Base-by-base conservation (phyloP, 1,140 invertebrate species). In the Marisa cornuarietis region DNA sequence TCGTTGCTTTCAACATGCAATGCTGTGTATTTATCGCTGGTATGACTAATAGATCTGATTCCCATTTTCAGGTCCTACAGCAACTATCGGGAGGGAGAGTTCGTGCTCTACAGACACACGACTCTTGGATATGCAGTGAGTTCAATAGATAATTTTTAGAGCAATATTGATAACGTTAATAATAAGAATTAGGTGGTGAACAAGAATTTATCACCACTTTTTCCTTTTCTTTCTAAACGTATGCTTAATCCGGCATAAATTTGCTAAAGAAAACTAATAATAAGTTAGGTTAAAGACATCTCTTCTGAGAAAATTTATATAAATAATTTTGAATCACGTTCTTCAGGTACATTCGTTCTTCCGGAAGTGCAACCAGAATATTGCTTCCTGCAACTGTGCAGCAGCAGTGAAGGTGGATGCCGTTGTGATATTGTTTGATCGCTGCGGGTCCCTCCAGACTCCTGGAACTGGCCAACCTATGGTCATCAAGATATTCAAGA, bases 341-440 rank as follows among this genome's bases (percentile, higher is more conserved):
- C 79, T 58, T 18, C 54, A 83, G 82, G 84, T 83, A 3, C 81
- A 83, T 71, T 26, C 73, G 1, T 84, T 84, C 78, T 83, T 80
- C 49, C 82, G 83, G 22, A 79, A 54, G n/a, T 87, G 86, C 71
- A 82, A 83, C 76, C 54, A 69, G 0, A 61, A 77, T 24, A 61
- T 76, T 52, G 83, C 86, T 20, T 79, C 87, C 58, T 90, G 88
- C 78, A 90, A 88, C 82, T 89, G 87, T 83, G 88, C 83, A 20
- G 84, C 86, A 31, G 87, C 85, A 20, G 83, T 87, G 22, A 82
- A 76, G 26, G 81, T 85, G 14, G 87, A 83, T 7, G 87, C 88
- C 83, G 88, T 89, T 82, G 87, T 89, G 9, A 83, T 89, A 18
- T 65, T 87, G 11, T 79, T 90, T 62, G 87, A 89, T 69, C 78